Conservation (phyloP, 2,797 vertebrate genomes). For the Danio jaintianensis region DNA sequence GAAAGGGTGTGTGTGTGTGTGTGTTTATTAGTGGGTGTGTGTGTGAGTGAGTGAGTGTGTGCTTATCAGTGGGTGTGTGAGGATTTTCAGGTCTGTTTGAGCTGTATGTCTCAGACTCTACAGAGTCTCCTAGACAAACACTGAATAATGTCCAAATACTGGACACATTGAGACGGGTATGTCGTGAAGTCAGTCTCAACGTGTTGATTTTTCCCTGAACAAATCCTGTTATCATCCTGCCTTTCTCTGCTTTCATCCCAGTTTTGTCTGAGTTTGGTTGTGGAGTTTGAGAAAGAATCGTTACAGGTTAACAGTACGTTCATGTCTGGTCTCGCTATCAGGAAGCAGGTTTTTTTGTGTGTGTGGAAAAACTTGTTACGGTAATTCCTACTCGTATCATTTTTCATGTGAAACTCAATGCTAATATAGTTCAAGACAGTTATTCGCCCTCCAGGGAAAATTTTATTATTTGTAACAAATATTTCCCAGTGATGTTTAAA, state of each 20-base stretch:
- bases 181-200: background rate
- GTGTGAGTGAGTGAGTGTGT: background rate
- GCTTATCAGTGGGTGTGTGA: background rate
- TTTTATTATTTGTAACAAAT: too few relatives aligned
- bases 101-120: background rate
- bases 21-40: too few relatives aligned
- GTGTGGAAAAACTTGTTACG: slow-evolving; percentile 22
- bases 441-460: too few relatives aligned
- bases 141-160: background rate
- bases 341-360: background rate
- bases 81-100: slow-evolving; percentile 2
- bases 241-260: background rate
- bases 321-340: slow-evolving; percentile 53
- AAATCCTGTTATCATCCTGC: background rate
- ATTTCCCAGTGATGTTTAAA: too few relatives aligned
- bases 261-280: background rate
- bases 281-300: background rate
- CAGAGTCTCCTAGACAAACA: background rate
- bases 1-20: background rate
- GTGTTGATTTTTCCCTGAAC: background rate
- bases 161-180: background rate
- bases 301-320: background rate
- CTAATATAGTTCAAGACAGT: background rate
- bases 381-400: background rate
- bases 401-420: background rate